Evolutionary conservation across 2,797 vertebrate genomes (phyloP).

Genomic region (Myotis myotis): DNA sequence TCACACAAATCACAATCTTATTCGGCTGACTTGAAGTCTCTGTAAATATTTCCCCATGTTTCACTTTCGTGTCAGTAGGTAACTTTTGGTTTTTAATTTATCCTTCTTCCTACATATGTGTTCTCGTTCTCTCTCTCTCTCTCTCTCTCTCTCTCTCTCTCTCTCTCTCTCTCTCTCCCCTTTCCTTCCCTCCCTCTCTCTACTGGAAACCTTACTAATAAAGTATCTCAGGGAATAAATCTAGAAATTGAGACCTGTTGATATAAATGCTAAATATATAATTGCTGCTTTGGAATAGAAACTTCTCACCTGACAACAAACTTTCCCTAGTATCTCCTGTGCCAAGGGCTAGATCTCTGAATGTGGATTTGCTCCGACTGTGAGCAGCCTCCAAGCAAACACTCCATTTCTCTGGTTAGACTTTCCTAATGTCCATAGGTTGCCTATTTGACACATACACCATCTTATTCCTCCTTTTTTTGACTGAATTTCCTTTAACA

Average conservation of each 20-base stretch:
- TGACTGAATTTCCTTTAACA: neutral
- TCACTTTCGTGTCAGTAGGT: neutral
- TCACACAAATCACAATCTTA: neutral
- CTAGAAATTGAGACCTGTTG: neutral
- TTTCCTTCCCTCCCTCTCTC: neutral
- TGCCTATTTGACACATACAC: neutral
- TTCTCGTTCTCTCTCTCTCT: neutral
- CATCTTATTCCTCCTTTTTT: neutral
- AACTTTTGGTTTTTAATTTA: neutral
- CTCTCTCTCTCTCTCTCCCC: too few species aligned
- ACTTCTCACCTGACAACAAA: neutral
- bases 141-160: too few species aligned
- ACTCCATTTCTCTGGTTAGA: neutral
- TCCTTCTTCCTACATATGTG: neutral
- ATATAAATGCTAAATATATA: neutral
- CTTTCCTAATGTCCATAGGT: neutral
- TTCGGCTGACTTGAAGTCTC: neutral
- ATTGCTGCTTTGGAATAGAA: neutral
- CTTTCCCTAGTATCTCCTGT: neutral
- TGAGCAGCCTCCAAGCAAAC: neutral
- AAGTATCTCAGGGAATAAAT: neutral
- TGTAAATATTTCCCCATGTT: neutral
- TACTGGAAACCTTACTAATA: neutral
- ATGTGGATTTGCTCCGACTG: neutral
- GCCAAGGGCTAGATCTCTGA: neutral